Evolutionary conservation across 92 coral and sea anemone species (phyloP).

Genomic region (Phenganax subtilis): DNA sequence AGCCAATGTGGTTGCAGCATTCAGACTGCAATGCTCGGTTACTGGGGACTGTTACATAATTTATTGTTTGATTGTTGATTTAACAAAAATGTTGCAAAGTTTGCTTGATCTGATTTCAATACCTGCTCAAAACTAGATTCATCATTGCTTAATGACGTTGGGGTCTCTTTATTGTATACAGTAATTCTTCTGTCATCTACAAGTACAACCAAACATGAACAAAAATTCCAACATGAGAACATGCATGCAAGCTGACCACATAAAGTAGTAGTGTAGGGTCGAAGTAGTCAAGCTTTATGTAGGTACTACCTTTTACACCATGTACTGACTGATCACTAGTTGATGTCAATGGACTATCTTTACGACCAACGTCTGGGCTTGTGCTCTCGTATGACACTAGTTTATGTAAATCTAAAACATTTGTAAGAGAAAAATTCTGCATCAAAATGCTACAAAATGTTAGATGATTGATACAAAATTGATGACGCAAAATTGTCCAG

Average conservation of each 20-base stretch:
- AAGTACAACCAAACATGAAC: neutral
- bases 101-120: too few species aligned
- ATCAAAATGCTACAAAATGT: too few species aligned
- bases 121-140: conserved; percentile 31
- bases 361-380: neutral
- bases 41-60: conserved; percentile 23
- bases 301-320: conserved; percentile 2
- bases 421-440: too few species aligned
- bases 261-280: too few species aligned
- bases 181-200: conserved; percentile 17
- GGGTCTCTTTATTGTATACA: conserved; percentile 35
- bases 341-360: conserved; percentile 13
- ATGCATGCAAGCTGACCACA: too few species aligned
- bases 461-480: too few species aligned
- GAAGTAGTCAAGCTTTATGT: neutral
- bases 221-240: neutral
- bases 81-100: conserved; percentile 34
- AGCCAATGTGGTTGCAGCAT: conserved; percentile 42
- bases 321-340: neutral
- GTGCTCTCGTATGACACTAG: conserved; percentile 19
- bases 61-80: conserved; percentile 46
- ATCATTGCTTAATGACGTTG: conserved; percentile 38
- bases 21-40: conserved; percentile 35
- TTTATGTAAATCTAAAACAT: conserved; percentile 21
- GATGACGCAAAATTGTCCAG: too few species aligned